Evolutionary conservation across 2,113 vertebrate genomes (phyloP).

Genomic region (Petrocephalus microphthalmus): DNA sequence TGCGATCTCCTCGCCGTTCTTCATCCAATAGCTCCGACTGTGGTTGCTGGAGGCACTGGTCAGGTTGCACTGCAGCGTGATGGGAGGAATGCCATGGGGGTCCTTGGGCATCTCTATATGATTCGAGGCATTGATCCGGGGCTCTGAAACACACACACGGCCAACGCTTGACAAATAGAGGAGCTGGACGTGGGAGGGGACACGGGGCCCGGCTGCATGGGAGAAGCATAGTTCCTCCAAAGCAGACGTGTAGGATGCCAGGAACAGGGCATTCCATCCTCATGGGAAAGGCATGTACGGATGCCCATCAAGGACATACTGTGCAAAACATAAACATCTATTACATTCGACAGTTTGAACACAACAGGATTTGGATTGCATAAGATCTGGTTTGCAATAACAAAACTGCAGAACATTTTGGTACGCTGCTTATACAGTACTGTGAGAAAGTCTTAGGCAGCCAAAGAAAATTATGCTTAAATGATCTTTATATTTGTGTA

Average conservation of each 20-base stretch:
- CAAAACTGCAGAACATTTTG: not conserved
- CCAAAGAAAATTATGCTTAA: not conserved
- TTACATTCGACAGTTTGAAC: not conserved
- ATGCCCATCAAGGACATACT: not conserved
- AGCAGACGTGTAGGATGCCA: not conserved
- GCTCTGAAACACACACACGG: constrained; percentile 70
- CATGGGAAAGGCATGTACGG: not conserved
- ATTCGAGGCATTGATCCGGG: constrained; percentile 74
- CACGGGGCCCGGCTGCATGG: not conserved
- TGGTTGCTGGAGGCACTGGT: constrained; percentile 59
- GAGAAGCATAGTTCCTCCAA: not conserved
- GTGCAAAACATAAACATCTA: not conserved
- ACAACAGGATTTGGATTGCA: not conserved
- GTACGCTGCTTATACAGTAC: not conserved
- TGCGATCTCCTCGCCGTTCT: constrained; percentile 79
- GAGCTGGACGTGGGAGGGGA: not conserved
- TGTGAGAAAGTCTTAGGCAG: not conserved
- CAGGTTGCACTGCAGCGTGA: constrained; percentile 89
- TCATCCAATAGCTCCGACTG: constrained; percentile 81
- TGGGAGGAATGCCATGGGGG: constrained; percentile 22
- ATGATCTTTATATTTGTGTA: not conserved
- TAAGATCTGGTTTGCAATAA: not conserved
- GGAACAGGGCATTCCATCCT: not conserved
- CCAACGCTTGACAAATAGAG: not conserved
- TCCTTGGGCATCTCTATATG: constrained; percentile 59